Evolutionary conservation across 2,113 vertebrate genomes (phyloP), one percentile per base, ranked within the genome.

Genomic region (Triplophysa siluroides): DNA sequence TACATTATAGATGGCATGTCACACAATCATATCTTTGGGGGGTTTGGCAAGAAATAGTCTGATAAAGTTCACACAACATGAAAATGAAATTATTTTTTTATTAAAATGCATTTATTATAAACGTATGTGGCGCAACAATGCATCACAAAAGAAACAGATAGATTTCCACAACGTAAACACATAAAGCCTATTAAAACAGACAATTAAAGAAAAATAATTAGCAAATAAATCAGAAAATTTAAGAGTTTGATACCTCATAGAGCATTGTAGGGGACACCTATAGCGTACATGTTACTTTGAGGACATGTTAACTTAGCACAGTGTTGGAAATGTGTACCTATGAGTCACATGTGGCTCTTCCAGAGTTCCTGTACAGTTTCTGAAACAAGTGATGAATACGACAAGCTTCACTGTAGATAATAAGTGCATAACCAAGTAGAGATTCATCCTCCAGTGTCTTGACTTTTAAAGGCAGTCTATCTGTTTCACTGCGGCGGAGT

Each of bases 401-500:
- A 62, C 4, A 45, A 64, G 43, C 60, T 74, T 78, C 52, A 64
- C 83, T 86, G 81, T 33, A 78, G 83, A 81, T 84, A 81, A 81
- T 68, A 33, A 38, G 87, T 78, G 61, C 67, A 86, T 87, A 87
- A 87, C 84, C 83, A 81, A 75, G 83, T 79, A 85, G 76, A 88
- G 76, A 56, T 81, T 63, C 76, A 87, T 83, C 83, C 84, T 86
- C 83, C 80, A 87, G 89, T 90, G 93, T 90, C 89, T 89, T 84
- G 85, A 85, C 76, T 86, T 92, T 93, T 93, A 91, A 93, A 93
- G 89, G 92, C 91, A 92, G 94, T 94, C 93, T 92, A 91, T 90
- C 91, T 91, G 89, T 91, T 93, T 93, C 94, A 87, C 84, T 92
- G 82, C 92, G 86, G 91, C 90, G 90, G 89, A 83, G 91, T 92